These are phyloP conservation scores for Enteromius thamalakanensis DNA, from an alignment of 2,797 vertebrate genomes.

Conservation along the genomic window DNA sequence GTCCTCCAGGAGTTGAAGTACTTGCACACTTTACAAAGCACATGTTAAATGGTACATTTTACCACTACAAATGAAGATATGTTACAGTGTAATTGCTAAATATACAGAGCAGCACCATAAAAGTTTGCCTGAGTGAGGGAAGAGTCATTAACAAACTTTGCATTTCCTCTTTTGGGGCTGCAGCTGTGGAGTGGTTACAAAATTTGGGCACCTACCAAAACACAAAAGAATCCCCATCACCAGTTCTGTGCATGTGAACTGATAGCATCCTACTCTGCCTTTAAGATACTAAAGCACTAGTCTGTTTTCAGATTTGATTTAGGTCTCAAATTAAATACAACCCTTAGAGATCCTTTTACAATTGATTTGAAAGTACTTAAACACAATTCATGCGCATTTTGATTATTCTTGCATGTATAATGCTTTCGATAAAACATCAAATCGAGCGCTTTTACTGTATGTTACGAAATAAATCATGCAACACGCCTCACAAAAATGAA, in stretches of 20 bases:
- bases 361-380: background rate
- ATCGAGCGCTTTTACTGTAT: background rate
- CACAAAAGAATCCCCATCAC: background rate
- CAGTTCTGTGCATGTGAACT: background rate
- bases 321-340: constrained; percentile 1
- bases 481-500: background rate
- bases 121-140: constrained; percentile 1
- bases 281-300: background rate
- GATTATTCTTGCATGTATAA: background rate
- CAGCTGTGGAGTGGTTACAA: constrained; percentile 5
- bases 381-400: background rate
- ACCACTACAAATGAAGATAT: constrained; percentile 15
- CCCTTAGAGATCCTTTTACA: background rate
- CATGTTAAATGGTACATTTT: constrained; percentile 30
- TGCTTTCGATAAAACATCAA: background rate
- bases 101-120: background rate
- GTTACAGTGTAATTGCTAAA: constrained; percentile 28
- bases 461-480: background rate
- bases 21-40: constrained; percentile 16
- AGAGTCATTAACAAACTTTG: constrained; percentile 24
- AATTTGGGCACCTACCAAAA: constrained; percentile 16
- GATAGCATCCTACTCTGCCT: constrained; percentile 1
- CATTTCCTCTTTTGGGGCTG: constrained; percentile 16
- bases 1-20: constrained; percentile 30
- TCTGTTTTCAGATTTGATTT: background rate